Conservation (phyloP, 2,888 invertebrate species). For the Panzeria rudis region DNA sequence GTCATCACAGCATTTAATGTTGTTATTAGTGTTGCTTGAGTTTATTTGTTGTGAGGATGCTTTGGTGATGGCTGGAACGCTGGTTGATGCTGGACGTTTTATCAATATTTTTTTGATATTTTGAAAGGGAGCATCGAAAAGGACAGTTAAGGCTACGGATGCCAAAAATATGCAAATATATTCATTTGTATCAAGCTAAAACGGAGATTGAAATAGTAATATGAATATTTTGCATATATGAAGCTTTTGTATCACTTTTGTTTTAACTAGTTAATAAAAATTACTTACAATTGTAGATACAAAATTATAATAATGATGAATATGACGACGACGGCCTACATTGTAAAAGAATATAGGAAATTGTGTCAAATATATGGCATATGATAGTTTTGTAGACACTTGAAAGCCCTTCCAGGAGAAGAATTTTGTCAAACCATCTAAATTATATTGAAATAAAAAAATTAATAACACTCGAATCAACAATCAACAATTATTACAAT, state of each 20-base stretch:
- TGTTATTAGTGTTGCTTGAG: background rate
- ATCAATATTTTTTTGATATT: constrained; percentile 86
- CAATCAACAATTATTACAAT: background rate
- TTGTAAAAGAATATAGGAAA: constrained; percentile 89
- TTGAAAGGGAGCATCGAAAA: constrained; percentile 89
- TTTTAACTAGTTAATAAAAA: background rate
- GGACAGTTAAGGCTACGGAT: constrained; percentile 86
- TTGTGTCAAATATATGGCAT: constrained; percentile 88
- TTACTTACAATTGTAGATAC: constrained; percentile 85
- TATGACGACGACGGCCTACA: constrained; percentile 86
- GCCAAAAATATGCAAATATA: constrained; percentile 85
- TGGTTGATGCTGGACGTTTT: constrained; percentile 73
- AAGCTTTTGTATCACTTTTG: too few relatives aligned
- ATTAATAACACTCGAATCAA: background rate
- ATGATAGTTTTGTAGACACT: constrained; percentile 88
- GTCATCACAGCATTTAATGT: constrained; percentile 48
- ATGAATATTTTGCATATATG: background rate
- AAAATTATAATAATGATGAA: constrained; percentile 86
- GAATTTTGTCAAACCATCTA: constrained; percentile 85
- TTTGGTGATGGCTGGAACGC: constrained; percentile 45
- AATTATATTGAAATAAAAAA: background rate
- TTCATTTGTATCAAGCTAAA: constrained; percentile 87
- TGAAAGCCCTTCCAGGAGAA: constrained; percentile 87
- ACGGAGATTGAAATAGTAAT: constrained; percentile 41
- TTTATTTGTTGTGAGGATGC: constrained; percentile 1